Evolutionary conservation across 2,113 vertebrate genomes (phyloP).

Genomic region (Pygoscelis adeliae): DNA sequence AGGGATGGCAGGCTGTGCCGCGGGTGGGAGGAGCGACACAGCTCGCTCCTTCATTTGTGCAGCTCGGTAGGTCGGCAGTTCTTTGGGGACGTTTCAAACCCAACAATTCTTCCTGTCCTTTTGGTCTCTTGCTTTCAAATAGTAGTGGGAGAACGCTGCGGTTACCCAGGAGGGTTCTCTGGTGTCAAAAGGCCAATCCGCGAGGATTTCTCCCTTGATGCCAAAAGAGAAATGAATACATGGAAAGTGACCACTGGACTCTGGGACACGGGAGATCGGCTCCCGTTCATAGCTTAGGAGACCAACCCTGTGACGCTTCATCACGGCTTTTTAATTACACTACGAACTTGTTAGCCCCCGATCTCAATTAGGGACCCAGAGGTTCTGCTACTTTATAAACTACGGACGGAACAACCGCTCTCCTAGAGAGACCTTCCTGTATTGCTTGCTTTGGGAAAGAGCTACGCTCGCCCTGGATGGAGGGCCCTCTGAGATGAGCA

Average conservation of each 20-base stretch:
- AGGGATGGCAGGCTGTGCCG: background rate
- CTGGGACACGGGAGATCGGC: background rate
- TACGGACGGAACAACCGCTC: accelerated
- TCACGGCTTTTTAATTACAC: background rate
- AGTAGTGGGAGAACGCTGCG: background rate
- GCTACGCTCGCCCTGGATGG: accelerated
- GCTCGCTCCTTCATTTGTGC: background rate
- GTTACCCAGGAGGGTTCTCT: background rate
- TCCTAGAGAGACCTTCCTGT: background rate
- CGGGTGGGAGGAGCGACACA: background rate
- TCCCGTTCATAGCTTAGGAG: background rate
- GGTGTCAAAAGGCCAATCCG: background rate
- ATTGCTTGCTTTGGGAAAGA: background rate
- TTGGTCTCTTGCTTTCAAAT: background rate
- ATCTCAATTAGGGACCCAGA: background rate
- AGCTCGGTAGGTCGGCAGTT: background rate
- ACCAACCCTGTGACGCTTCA: background rate
- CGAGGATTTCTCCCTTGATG: background rate
- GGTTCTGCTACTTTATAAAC: background rate
- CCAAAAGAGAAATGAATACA: background rate
- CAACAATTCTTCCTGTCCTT: background rate
- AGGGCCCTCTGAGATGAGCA: background rate
- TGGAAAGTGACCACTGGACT: background rate
- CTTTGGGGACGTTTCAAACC: background rate
- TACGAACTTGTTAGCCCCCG: background rate